Base-by-base conservation (phyloP, 2,888 invertebrate species). In the Sisyra terminalis region DNA sequence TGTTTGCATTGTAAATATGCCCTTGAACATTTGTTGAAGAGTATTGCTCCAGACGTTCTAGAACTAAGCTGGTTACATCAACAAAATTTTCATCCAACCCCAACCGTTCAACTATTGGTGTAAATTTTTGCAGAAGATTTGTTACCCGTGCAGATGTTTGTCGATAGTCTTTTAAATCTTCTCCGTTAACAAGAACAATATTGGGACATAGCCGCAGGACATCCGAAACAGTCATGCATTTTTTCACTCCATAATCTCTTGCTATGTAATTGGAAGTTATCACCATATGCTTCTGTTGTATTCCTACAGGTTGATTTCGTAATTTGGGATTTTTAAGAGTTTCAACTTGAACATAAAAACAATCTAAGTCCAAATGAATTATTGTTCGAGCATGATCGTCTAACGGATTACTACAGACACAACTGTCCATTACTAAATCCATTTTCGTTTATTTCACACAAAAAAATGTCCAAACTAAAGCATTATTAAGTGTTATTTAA, bases 341-440 rank as follows among this genome's bases (percentile, higher is more conserved):
- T 64, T 87, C 86, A 49, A 87, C 84, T 70, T 87, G 86, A 46
- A 86, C 86, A 63, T 86, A 87, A 63, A 82, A 87, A 59, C 79
- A 86, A 59, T 87, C 86, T 57, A 85, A 68, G 57, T 87, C 86
- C 52, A 87, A 66, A 58, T 86, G 86, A 54, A 87, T 71, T 50
- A 87, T 80, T 47, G 74, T 74, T 54, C 73, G 73, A 42, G 71
- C 65, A 60, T 85, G 85, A 48, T 61, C 53, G 30, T 59, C 55
- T 11, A 29, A 2, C 3, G 40, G 30, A 40, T 40, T 40, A 7
- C 24, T 24, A 24, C n/a, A n/a, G n/a, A 7, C 24, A 24, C 24
- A 24, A 24, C 24, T 24, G 24, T 24, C 24, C 24, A 24, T 24
- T 5, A 24, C 24, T 24, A 5, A 7, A 24, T 24, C 24, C 24